Base-by-base conservation (phyloP, 1,140 invertebrate genomes). In the Limonius californicus region DNA sequence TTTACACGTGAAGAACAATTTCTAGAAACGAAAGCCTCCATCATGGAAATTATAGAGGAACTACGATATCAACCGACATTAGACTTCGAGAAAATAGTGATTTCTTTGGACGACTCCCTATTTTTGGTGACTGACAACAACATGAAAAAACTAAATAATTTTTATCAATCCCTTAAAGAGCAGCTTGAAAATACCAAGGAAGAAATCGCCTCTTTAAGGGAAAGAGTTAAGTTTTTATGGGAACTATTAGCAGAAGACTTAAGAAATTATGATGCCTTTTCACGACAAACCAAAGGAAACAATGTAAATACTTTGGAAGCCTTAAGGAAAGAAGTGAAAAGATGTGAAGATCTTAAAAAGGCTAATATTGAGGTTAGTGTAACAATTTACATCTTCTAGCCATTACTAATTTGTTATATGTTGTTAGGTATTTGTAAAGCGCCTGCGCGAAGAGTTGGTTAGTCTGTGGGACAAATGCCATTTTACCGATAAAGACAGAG, bases 391-490 rank as follows among this genome's bases (percentile, higher is more conserved):
- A 30, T n/a, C 21, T 59, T 39, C 11, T 39, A 11, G n/a, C 2
- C 11, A 2, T 6, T 39, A 14, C 2, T 39, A 12, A 14, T 11
- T 14, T 39, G 3, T 39, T 11, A 12, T 6, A 14, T 39, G 2
- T 2, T 9, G 7, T 2, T 14, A 39, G 62, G 35, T 50, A 56
- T 90, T 90, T 72, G 80, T 92, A 19, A 82, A 83, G 1, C 85
- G 86, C 68, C 73, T 89, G 1, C 80, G 89, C 3, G 72, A 79
- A 1, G 87, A 92, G 68, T 81, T 92, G 7, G 74, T 78, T 54
- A 71, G 83, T 54, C 84, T 85, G 77, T 92, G 89, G 88, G 83
- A 89, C 50, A 82, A 83, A 65, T 86, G 89, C 53, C 83, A 84
- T 71, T 85, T 84, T 67, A 84, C 83, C 35, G 73, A 80, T 43